Evolutionary conservation across 2,113 vertebrate species (phyloP), one percentile per base, ranked within the genome.

Genomic region (Porphyrio hochstetteri): DNA sequence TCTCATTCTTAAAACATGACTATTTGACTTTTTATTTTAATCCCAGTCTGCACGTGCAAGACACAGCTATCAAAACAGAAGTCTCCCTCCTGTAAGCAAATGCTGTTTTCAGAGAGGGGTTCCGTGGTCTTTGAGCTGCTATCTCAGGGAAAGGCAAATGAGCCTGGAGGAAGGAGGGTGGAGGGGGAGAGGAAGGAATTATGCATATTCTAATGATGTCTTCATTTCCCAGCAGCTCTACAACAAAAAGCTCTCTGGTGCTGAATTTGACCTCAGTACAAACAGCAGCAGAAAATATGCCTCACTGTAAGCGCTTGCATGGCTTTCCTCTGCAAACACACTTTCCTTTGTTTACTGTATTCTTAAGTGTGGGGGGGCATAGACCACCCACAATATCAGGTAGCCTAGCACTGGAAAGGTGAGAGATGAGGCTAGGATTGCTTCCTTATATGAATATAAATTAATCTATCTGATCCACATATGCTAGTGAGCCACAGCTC

Each of bases 301-400:
- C 79, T 63, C 17, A 33, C 75, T 91, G 42, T 55, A 82, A 82
- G 65, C 3, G 7, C 78, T 64, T 78, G 55, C 46, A 61, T 9
- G 16, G 42, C 60, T 88, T 86, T 90, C 76, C 64, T 91, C 74
- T 21, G 80, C 23, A 91, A 92, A 64, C 21, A 67, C 4, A 29
- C 35, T 77, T 94, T 64, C 76, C 84, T 98, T 94, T 97, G 88
- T 97, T 97, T 96, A 88, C 59, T 67, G 17, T 38, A 67, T 64
- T 90, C 76, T 92, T 74, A 77, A 69, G 67, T 35, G 57, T 56
- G 53, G 19, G 42, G 55, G 59, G 68, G 67, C 77, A 61, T 29
- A 75, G 88, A 85, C 55, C 36, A 92, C 79, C 61, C 77, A 74
- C 25, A 42, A 40, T 76, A 96, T 88, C 78, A 94, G 85, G 90